These are phyloP conservation scores for Sebastes reedi DNA, from an alignment of 2,797 vertebrate species.

Conservation along the genomic window DNA sequence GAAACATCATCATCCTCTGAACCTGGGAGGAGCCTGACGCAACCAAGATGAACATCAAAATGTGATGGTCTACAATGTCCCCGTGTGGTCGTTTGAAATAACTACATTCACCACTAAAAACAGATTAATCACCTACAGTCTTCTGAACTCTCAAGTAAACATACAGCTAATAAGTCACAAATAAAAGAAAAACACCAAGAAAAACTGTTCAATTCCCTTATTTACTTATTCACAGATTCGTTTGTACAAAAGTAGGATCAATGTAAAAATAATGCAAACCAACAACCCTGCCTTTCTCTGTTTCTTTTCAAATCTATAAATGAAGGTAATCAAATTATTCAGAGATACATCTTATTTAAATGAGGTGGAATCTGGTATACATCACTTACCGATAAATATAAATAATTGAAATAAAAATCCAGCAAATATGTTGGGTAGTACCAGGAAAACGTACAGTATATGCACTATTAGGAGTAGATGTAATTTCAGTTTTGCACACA, in stretches of 20 bases:
- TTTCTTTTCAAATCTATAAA: background rate
- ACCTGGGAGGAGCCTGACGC: conserved; percentile 45
- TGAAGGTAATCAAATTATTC: background rate
- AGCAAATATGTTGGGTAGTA: too few species aligned
- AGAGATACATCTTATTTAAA: background rate
- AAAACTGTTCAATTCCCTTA: background rate
- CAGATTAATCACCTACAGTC: background rate
- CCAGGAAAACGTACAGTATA: too few species aligned
- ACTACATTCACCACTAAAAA: background rate
- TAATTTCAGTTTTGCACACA: too few species aligned
- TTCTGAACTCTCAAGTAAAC: background rate
- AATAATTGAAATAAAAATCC: background rate
- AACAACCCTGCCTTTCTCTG: background rate
- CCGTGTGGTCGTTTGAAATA: conserved; percentile 47
- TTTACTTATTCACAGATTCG: background rate
- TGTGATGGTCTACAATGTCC: conserved; percentile 60
- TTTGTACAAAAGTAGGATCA: background rate
- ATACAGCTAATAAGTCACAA: background rate
- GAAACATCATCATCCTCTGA: conserved; percentile 10
- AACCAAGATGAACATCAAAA: background rate
- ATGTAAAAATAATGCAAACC: background rate
- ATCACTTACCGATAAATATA: background rate
- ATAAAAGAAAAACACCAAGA: background rate
- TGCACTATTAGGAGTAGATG: too few species aligned
- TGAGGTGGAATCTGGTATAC: background rate